Evolutionary conservation across 2,888 invertebrate genomes (phyloP).

Genomic region (Lottia scabra): DNA sequence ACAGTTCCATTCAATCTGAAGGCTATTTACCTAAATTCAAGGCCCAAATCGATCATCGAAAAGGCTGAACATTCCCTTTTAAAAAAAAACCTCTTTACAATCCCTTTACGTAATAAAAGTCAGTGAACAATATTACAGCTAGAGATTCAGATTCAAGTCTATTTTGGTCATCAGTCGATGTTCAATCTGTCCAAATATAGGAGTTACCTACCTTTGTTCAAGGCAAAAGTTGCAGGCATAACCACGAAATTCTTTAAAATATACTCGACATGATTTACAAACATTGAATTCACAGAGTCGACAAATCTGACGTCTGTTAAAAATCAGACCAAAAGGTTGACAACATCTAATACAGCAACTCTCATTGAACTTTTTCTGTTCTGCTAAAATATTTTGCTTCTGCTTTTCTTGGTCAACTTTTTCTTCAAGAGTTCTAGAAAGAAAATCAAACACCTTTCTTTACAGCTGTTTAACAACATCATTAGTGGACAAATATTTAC

Average conservation of each 20-base stretch:
- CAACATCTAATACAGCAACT: conserved; percentile 64
- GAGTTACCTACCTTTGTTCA: conserved; percentile 59
- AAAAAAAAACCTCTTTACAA: no score
- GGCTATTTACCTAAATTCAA: no score
- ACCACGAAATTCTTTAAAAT: conserved; percentile 49
- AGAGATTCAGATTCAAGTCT: no score
- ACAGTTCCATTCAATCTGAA: no score
- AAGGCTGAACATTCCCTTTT: no score
- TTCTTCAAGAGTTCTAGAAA: conserved; percentile 59
- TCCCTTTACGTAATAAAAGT: no score
- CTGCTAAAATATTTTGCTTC: conserved; percentile 48
- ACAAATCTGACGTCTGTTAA: conserved; percentile 65
- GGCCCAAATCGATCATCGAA: no score
- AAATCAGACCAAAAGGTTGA: conserved; percentile 62
- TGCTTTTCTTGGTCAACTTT: conserved; percentile 54
- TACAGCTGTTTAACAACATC: no score
- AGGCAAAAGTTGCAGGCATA: conserved; percentile 65
- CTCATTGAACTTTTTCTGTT: conserved; percentile 58
- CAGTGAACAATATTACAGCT: no score
- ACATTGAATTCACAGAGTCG: conserved; percentile 59
- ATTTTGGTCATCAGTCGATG: no score
- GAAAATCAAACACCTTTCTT: neutral
- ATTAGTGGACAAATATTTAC: no score
- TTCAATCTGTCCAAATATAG: no score
- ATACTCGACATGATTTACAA: conserved; percentile 64